Evolutionary conservation across 2,888 invertebrate species (phyloP), one percentile per base, ranked within the genome.

Genomic region (Clanis bilineata): DNA sequence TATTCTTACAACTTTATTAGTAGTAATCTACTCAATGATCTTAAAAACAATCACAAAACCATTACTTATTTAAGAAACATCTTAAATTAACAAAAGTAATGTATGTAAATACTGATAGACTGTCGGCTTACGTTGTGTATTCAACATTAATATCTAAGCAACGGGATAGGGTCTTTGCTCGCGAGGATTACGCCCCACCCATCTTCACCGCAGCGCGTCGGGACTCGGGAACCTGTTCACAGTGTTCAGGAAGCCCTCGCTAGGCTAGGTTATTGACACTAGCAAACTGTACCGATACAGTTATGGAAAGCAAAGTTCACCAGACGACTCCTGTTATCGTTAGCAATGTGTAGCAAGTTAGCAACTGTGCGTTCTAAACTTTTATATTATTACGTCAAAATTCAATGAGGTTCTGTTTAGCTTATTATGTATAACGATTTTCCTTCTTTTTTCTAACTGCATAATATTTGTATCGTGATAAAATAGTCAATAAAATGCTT

Each of bases 261-360:
- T 76, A 80, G 75, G 74, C 72, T 75, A 77, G 87, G 86, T 85
- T 86, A 78, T 86, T 86, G 85, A 87, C 86, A 81, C 80, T 83
- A 74, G 79, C 76, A 74, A 71, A 76, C 56, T 43, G 45, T 36
- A 44, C n/a, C 45, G 45, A 38, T 56, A 39, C 55, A 56, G 36
- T 56, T 39, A 56, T 56, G 39, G 55, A 56, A 38, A 58, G 38
- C 36, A 23, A 58, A 44, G 45, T 57, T 51, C 51, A 51, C 2
- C 28, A 32, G 32, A 18, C 28, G 32, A 21, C 32, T 2, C 23
- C 21, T 51, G 23, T 45, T 45, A n/a, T 32, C 15, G 32, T 9
- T 7, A 10, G 18, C 32, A 18, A 51, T 51, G 51, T 51, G 32
- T 15, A 7, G 15, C 15, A 25, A 12, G n/a, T n/a, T n/a, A n/a